phyloP scores from a whole-genome alignment of 2,888 invertebrate genomes.

The Zelleria hepariella region DNA sequence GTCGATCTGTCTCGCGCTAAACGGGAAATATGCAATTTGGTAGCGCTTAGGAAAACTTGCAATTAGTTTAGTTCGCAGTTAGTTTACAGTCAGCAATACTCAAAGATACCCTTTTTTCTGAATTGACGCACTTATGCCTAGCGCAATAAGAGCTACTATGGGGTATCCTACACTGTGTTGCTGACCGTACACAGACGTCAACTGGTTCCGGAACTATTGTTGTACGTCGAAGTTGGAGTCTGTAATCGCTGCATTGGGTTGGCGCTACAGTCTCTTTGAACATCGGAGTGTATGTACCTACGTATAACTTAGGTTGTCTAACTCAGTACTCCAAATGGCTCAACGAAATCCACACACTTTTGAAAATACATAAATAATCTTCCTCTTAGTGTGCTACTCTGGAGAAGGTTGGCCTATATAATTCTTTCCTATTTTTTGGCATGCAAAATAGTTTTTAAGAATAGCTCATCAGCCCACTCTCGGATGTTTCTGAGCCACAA shows the following conservation, averaged over 20 bases:
- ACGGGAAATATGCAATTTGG: neutral
- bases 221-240: neutral
- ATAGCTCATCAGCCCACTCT: too few relatives aligned
- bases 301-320: too few relatives aligned
- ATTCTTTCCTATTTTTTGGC: neutral
- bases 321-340: neutral
- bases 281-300: neutral
- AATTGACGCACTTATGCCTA: too few relatives aligned
- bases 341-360: neutral
- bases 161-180: neutral
- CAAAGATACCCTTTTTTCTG: neutral
- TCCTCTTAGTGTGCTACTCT: too few relatives aligned
- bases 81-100: neutral
- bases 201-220: neutral
- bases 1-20: neutral
- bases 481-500: too few relatives aligned
- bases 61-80: neutral
- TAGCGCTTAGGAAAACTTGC: neutral
- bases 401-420: neutral
- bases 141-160: neutral
- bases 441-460: neutral
- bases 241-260: neutral
- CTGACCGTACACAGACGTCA: neutral
- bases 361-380: too few relatives aligned
- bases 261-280: neutral